These are phyloP conservation scores for Bombyx mandarina DNA, from an alignment of 1,140 invertebrate genomes.

Conservation along the genomic window DNA sequence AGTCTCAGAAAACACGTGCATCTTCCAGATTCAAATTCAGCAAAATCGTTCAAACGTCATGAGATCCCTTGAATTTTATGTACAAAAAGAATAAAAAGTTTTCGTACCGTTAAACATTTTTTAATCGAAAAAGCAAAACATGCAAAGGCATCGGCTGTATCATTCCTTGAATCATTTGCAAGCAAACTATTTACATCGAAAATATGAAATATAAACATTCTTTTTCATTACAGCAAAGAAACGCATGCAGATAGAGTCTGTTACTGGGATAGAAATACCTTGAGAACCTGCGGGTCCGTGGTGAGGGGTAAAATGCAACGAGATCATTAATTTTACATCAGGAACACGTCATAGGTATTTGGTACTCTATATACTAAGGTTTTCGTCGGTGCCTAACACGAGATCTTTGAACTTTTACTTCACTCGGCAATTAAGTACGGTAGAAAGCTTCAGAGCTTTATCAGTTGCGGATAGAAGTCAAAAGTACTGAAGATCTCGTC, in stretches of 20 bases:
- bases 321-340: constrained; percentile 63
- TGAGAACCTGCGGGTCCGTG: constrained; percentile 78
- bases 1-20: constrained; percentile 21
- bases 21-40: constrained; percentile 4
- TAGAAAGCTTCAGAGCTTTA: no score
- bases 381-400: no score
- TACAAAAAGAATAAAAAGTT: no score
- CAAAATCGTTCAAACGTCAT: no score
- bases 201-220: constrained; percentile 15
- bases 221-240: constrained; percentile 10
- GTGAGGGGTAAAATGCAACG: constrained; percentile 67
- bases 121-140: constrained; percentile 16
- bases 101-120: no score
- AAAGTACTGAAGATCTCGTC: no score
- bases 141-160: constrained; percentile 21
- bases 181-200: constrained; percentile 26
- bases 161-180: constrained; percentile 17
- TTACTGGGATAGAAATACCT: constrained; percentile 75
- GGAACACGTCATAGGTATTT: constrained; percentile 37
- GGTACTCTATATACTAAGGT: constrained; percentile 18
- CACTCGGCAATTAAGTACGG: no score
- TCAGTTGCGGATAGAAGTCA: no score
- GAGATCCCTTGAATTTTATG: no score
- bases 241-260: constrained; percentile 61
- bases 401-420: no score